Evolutionary conservation across 2,888 invertebrate species (phyloP), one percentile per base, ranked within the genome.

Genomic region (Galerucella pusilla): DNA sequence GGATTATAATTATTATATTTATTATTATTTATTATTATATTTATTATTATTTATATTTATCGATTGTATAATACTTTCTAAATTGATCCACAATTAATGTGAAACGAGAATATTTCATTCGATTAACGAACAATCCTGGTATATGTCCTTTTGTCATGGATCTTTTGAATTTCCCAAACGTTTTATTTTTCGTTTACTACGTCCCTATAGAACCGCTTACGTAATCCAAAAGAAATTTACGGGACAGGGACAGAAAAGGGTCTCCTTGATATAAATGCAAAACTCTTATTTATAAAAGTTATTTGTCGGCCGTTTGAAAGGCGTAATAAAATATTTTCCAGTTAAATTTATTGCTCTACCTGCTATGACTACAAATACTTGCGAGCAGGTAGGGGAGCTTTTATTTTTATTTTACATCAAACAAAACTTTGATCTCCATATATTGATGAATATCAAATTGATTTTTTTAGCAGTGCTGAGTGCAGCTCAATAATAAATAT

Each of bases 201-300:
- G 54, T 54, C 7, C n/a, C 49, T 14, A 49, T 49, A 49, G 49
- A 49, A 49, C 49, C 49, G 49, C 20, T 25, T 59, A 59, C 11
- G 61, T 63, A 63, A 63, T 63, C 64, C 68, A 61, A 61, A 68
- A 54, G 64, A 57, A 73, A 68, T 68, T 73, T 64, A 73, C 73
- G 73, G 54, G 63, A 69, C 68, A 68, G 59, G 72, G 75, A 68
- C 72, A 69, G 73, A 73, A 75, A 66, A 72, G 69, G 73, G 73
- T 73, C 73, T 46, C 69, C 52, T 61, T 75, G 67, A 71, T 71
- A 75, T 75, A 71, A 71, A 71, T 71, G 71, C 68, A 69, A 61
- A 75, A 75, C 60, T 72, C 71, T 75, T 75, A 75, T 75, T 72
- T 75, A 72, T 72, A 66, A 72, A 73, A 75, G 72, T 75, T 75